Conservation (phyloP, 2,888 invertebrate genomes). For the Calameuta idolon region DNA sequence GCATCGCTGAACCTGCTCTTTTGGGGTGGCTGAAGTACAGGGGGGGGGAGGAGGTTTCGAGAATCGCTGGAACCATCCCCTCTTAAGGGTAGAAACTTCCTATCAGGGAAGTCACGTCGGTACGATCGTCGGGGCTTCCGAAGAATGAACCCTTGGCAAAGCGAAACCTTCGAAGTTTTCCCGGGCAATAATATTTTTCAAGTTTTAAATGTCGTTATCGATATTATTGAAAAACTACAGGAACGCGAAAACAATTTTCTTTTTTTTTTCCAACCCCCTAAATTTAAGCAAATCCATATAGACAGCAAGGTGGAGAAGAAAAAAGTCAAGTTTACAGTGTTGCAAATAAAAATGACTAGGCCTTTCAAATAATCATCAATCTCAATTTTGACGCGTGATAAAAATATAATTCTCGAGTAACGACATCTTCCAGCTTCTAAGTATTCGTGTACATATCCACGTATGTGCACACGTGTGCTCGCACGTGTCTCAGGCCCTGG, state of each 20-base stretch:
- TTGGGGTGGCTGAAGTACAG: not conserved
- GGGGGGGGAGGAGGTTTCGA: not conserved
- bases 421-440: not conserved
- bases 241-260: not conserved
- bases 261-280: not conserved
- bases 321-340: not conserved
- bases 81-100: not conserved
- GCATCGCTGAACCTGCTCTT: not conserved
- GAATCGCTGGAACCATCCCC: not conserved
- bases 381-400: not conserved
- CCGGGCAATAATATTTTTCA: not conserved
- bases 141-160: constrained; percentile 21
- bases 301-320: not conserved
- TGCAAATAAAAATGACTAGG: not conserved
- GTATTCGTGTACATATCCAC: too few relatives aligned
- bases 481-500: not conserved
- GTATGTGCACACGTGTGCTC: not conserved
- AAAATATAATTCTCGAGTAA: not conserved
- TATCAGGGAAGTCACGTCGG: not conserved
- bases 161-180: constrained; percentile 16
- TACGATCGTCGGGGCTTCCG: not conserved
- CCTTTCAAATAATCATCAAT: not conserved
- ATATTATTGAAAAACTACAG: not conserved
- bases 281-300: not conserved
- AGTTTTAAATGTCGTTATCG: not conserved